A percentile compares a stretch with the other conserved stretches of the same genome.
Evolutionary conservation across 2,888 invertebrate species (phyloP).

Genomic region (Adela reaumurella): DNA sequence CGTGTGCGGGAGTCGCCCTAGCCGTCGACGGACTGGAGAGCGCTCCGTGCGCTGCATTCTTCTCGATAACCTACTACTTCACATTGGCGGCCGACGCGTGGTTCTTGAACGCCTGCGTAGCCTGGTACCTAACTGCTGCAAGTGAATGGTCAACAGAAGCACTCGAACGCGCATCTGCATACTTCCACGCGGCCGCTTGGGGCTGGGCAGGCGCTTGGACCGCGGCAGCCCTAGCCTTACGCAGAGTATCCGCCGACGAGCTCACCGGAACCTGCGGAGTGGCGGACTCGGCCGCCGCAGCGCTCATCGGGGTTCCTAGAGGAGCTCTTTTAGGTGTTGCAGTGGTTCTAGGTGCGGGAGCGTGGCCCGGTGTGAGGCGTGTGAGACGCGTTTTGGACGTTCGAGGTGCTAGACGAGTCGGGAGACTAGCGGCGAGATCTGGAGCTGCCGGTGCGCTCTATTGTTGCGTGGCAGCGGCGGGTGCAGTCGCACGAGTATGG

Average conservation of each 20-base stretch:
- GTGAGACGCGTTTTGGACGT: slow-evolving; percentile 59
- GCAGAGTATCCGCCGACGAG: slow-evolving; percentile 75
- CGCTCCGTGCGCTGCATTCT: slow-evolving; percentile 68
- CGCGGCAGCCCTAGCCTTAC: slow-evolving; percentile 75
- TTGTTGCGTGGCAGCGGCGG: slow-evolving; percentile 66
- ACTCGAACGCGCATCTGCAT: slow-evolving; percentile 78
- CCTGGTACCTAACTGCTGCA: slow-evolving; percentile 87
- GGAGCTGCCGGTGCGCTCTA: slow-evolving; percentile 77
- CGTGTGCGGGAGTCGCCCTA: slow-evolving; percentile 32
- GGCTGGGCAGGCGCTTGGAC: slow-evolving; percentile 83
- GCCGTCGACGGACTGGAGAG: slow-evolving; percentile 50
- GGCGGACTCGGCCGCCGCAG: slow-evolving; percentile 54
- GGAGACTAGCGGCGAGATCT: slow-evolving; percentile 70
- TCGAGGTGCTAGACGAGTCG: slow-evolving; percentile 64
- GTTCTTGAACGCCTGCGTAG: slow-evolving; percentile 85
- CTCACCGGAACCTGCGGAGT: slow-evolving; percentile 82
- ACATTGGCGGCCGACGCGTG: slow-evolving; percentile 77
- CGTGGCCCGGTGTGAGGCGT: slow-evolving; percentile 71
- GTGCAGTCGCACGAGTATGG: slow-evolving; percentile 67
- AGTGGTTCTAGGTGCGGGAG: slow-evolving; percentile 67
- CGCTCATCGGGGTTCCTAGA: slow-evolving; percentile 61
- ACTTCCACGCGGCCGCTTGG: slow-evolving; percentile 86
- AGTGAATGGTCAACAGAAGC: slow-evolving; percentile 94
- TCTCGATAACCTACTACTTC: slow-evolving; percentile 73
- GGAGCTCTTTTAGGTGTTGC: slow-evolving; percentile 64